Evolutionary conservation across 2,113 vertebrate genomes (phyloP), one percentile per base, ranked within the genome.

Genomic region (Pleuronectes platessa): DNA sequence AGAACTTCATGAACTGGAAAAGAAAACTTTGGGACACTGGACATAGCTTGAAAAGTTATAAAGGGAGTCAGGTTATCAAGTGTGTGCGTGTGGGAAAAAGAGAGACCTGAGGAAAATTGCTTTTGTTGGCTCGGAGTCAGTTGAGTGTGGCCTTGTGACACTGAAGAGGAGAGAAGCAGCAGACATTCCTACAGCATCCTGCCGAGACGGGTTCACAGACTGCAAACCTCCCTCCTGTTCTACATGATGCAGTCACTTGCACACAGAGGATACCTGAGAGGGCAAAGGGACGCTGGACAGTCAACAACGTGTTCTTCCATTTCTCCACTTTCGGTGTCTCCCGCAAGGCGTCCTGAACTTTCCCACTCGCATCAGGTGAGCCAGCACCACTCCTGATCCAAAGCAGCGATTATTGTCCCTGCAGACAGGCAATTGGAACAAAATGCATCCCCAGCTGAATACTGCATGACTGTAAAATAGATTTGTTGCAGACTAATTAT

Each of bases 401-500:
- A 85, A 88, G 68, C 73, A 82, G 72, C 66, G 78, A 89, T 90
- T 61, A 88, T 86, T 77, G 88, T 83, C 74, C 35, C 70, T 61
- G 75, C 75, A 85, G 80, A 89, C 89, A 88, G 87, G 82, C 75
- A 75, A 82, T 86, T 84, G 71, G 72, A 86, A 67, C 69, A 55
- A 84, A 89, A 90, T 69, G 71, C 82, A 86, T 86, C 78, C 78
- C 86, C 63, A 72, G 70, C 83, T 81, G 85, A 87, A 89, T 84
- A 77, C 79, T 79, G 68, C 68, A 54, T 4, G 59, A 85, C 85
- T 89, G 85, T 81, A 85, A 89, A 92, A 90, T 74, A 90, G 82
- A 90, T 91, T 87, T 87, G 89, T 89, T 82, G 81, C 78, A 80
- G 85, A 91, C 89, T 88, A 91, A 93, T 94, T 91, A 87, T 92